Evolutionary conservation across 2,888 invertebrate species (phyloP), one percentile per base, ranked within the genome.

Genomic region (Epirrita christyi): DNA sequence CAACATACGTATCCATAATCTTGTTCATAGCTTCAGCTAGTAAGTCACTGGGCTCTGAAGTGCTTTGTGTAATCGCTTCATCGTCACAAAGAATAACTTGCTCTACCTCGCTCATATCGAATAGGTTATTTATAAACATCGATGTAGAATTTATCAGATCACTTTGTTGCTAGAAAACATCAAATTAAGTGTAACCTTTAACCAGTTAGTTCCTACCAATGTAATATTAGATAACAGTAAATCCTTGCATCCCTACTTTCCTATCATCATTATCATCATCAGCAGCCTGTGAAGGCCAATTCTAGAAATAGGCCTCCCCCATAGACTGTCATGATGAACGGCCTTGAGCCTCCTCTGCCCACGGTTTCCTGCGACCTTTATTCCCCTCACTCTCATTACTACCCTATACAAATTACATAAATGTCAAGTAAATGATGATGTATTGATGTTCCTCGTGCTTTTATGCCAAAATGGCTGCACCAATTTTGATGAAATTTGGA

Each of bases 41-140:
- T 6, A 76, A 46, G 41, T 79, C 71, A 44, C 70, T 74, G 10
- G 68, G 45, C 45, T 79, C 78, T 5, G 64, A 40, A 42, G 63
- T 66, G 47, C 40, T 70, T 61, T 74, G 60, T 42, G 61, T 42
- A 0, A 68, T 50, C 47, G 75, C 75, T 34, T 64, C 57, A 21
- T 83, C 79, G 36, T 81, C 73, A 29, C 67, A 65, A 15, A 70
- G 59, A 43, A 73, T 59, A 7, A 76, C 70, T 42, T 59, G 72
- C 59, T 86, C 85, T 21, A 88, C 83, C 37, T 87, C 86, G 59
- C 87, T 89, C 85, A 88, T 86, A 48, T 90, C 87, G 61, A 89
- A 90, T 38, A 90, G 71, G 59, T 86, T 74, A 58, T 83, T 86
- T 44, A 90, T 86, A 54, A 85, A 83, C 73, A 81, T 81, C 0